Evolutionary conservation across 2,888 invertebrate species (phyloP), one percentile per base, ranked within the genome.

Genomic region (Nemotelus nigrinus): DNA sequence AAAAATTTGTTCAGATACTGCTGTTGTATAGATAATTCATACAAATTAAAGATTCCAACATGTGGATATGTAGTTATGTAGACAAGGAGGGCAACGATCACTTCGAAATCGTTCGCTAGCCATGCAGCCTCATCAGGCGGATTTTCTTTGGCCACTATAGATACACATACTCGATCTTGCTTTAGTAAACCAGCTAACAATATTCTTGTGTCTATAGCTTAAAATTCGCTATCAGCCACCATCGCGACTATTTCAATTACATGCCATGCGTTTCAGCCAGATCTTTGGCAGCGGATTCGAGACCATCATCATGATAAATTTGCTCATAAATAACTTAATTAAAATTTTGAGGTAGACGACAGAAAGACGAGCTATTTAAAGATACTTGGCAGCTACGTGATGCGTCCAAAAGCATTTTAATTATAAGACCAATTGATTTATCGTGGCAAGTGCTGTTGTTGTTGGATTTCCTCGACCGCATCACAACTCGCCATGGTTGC

Each of bases 231-330:
- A 74, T 74, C 74, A 60, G 74, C 74, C 74, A 74, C 74, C 74
- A 74, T 74, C 74, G 63, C 63, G 74, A 74, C 74, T 74, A 74
- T 74, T 74, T 74, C 74, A 74, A 74, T 74, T 74, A 74, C 74
- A 74, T 74, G 74, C 74, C 74, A 74, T 74, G 74, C 58, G 48
- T 72, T 72, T 72, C 72, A 58, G 60, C 25, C 41, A 58, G 72
- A 72, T 72, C 72, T 72, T 72, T 72, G 72, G 72, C 72, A 72
- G 39, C 58, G 58, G 48, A 58, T 47, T 45, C 72, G 53, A 25
- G 25, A 68, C 68, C 72, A 72, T 72, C 72, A 60, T 60, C 74
- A 58, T 74, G 74, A 74, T 74, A 74, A 74, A 74, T 72, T 74
- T 50, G 48, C 74, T 63, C 74, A 74, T 74, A 74, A 74, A 74